Evolutionary conservation across 2,113 vertebrate species (phyloP).

Genomic region (Pampusana beccarii): DNA sequence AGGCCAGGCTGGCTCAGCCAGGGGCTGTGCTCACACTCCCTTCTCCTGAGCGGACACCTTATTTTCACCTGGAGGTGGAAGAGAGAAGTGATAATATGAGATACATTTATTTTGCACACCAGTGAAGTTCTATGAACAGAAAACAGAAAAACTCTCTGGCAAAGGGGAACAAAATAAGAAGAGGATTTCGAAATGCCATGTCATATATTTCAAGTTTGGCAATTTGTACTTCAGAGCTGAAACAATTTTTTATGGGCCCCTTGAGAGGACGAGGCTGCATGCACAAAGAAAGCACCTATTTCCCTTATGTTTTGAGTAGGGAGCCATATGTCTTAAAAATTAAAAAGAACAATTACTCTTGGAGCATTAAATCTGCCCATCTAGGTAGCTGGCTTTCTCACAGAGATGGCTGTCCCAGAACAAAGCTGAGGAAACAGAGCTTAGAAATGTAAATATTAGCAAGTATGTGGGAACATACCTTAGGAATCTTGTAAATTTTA

Average conservation of each 20-base stretch:
- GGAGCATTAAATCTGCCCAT: not conserved
- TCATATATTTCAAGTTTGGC: not conserved
- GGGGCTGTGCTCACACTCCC: not conserved
- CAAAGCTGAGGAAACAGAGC: not conserved
- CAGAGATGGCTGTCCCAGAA: not conserved
- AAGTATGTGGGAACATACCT: not conserved
- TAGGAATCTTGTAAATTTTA: not conserved
- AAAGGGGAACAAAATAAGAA: not conserved
- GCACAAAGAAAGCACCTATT: not conserved
- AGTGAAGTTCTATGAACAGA: not conserved
- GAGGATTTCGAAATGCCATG: not conserved
- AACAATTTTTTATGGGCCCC: not conserved
- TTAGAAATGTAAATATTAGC: conserved; percentile 6
- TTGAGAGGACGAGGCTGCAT: not conserved
- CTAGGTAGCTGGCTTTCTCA: not conserved
- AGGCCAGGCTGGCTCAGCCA: not conserved
- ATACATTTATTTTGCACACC: not conserved
- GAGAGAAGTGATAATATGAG: not conserved
- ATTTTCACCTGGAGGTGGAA: not conserved
- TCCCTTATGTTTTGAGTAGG: not conserved
- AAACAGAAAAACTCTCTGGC: not conserved
- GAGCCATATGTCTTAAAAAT: conserved; percentile 9
- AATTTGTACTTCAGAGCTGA: not conserved
- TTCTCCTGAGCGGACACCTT: not conserved
- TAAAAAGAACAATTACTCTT: not conserved